Evolutionary conservation across 2,797 vertebrate genomes (phyloP).

Genomic region (Odontamblyopus rebecca): DNA sequence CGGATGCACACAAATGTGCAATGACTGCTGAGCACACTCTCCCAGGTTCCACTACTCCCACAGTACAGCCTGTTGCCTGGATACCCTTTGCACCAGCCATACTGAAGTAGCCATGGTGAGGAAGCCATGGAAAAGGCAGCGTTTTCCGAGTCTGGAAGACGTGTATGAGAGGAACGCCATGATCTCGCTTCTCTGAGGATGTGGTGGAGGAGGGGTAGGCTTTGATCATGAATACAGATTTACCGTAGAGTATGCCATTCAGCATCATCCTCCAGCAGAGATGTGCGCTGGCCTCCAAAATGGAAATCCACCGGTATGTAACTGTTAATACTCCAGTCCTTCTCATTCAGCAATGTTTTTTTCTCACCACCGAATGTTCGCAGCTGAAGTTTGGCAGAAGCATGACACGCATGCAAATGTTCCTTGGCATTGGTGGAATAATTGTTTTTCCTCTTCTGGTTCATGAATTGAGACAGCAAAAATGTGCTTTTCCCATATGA

Average conservation of each 20-base stretch:
- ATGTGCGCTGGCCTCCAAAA: constrained; percentile 72
- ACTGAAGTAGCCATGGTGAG: constrained; percentile 10
- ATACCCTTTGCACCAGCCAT: constrained; percentile 54
- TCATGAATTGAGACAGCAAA: neutral
- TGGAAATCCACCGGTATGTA: constrained; percentile 82
- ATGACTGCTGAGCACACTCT: neutral
- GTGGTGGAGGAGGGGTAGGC: constrained; percentile 1
- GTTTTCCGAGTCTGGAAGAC: constrained; percentile 42
- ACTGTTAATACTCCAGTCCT: constrained; percentile 16
- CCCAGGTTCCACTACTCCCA: constrained; percentile 2
- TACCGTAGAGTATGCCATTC: constrained; percentile 43
- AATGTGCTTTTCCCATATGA: neutral
- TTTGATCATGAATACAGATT: constrained; percentile 35
- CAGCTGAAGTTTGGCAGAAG: constrained; percentile 1
- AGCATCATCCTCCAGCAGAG: constrained; percentile 70
- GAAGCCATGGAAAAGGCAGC: constrained; percentile 47
- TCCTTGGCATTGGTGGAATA: neutral
- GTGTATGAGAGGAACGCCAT: constrained; percentile 39
- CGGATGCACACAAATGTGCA: constrained; percentile 1
- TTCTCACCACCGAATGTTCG: neutral
- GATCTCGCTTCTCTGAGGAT: constrained; percentile 26
- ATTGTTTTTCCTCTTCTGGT: neutral
- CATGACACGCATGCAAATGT: neutral
- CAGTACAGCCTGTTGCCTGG: constrained; percentile 70
- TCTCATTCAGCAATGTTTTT: neutral